Evolutionary conservation across 2,888 invertebrate genomes (phyloP).

Genomic region (Cantharis rustica): DNA sequence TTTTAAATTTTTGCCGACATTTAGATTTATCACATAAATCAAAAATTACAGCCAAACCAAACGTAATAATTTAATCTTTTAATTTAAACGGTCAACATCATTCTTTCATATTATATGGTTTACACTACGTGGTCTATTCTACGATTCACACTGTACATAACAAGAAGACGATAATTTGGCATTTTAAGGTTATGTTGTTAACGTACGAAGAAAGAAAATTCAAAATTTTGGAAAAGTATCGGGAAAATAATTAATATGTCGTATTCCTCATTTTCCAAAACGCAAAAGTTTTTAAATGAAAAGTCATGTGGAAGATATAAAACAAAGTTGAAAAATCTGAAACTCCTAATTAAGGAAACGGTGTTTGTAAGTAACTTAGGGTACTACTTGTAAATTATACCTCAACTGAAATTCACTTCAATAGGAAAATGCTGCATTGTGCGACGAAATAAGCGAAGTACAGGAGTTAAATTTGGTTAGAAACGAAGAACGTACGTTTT

Average conservation of each 20-base stretch:
- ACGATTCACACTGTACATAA: no score
- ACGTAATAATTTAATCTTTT: no score
- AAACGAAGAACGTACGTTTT: conserved; percentile 82
- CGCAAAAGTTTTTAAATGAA: conserved; percentile 22
- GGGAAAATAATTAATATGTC: no score
- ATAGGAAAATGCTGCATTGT: conserved; percentile 83
- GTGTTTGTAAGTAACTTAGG: conserved; percentile 64
- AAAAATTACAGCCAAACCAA: no score
- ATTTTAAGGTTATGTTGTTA: neutral
- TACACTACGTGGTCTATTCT: no score
- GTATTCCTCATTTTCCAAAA: no score
- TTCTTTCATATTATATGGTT: no score
- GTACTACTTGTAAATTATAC: no score
- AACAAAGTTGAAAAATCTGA: conserved; percentile 66
- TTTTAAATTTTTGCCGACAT: no score
- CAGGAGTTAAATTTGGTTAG: conserved; percentile 81
- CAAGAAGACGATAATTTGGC: neutral
- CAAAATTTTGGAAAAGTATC: neutral
- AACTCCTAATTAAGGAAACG: conserved; percentile 66
- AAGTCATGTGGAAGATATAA: conserved; percentile 58
- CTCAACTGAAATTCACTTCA: no score
- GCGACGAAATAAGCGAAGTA: conserved; percentile 85
- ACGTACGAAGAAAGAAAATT: neutral
- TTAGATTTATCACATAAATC: no score
- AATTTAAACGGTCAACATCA: no score